These are phyloP conservation scores for Plectropomus leopardus DNA, from an alignment of 2,113 vertebrate genomes.

Conservation along the genomic window DNA sequence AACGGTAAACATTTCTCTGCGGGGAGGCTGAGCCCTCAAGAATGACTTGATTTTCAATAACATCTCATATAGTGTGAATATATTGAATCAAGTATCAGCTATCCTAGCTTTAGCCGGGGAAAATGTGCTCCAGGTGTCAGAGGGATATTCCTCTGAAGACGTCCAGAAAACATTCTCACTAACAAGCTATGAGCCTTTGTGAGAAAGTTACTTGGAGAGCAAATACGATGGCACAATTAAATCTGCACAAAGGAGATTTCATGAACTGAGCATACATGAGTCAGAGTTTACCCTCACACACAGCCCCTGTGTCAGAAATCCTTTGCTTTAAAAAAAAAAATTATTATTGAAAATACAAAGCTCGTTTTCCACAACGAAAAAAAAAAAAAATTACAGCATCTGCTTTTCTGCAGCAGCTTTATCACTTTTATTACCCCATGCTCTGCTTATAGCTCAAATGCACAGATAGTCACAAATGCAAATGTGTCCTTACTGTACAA, in stretches of 20 bases:
- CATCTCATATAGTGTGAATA: background rate
- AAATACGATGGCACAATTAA: background rate
- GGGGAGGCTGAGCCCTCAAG: background rate
- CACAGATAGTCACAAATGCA: background rate
- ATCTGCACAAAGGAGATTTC: background rate
- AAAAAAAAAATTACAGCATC: background rate
- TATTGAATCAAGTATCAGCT: background rate
- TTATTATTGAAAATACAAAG: conserved; percentile 21
- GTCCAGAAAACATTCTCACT: background rate
- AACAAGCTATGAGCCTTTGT: background rate
- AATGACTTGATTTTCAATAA: conserved; percentile 17
- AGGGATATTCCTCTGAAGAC: background rate
- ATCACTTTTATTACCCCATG: conserved; percentile 18
- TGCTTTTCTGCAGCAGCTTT: background rate
- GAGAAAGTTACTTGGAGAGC: background rate
- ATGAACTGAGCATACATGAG: background rate
- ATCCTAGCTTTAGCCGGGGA: background rate
- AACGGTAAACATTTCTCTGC: background rate
- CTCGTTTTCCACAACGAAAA: background rate
- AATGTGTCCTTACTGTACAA: background rate
- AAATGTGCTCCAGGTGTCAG: background rate
- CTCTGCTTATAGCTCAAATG: background rate
- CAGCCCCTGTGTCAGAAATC: background rate
- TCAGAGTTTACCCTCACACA: background rate
- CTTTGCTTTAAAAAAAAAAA: too few relatives aligned